A percentile compares a stretch with the other conserved stretches of the same genome.
phyloP scores from a whole-genome alignment of 2,888 invertebrate genomes.

The Synanthedon formicaeformis region DNA sequence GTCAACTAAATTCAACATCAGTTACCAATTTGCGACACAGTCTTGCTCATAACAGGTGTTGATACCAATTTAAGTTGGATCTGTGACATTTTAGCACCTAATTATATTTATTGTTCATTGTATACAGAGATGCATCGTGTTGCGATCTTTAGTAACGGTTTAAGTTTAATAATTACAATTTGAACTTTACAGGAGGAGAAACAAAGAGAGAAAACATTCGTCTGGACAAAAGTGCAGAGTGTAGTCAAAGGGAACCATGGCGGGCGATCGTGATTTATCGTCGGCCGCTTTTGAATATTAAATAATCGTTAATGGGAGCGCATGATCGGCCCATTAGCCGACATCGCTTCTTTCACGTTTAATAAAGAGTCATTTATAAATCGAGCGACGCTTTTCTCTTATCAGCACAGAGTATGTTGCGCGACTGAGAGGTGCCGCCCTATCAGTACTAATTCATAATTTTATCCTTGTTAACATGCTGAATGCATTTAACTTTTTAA shows the following conservation, averaged over 20 bases:
- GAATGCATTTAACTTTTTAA: not conserved
- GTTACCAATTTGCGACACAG: slow-evolving; percentile 52
- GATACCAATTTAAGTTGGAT: slow-evolving; percentile 29
- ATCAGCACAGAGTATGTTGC: slow-evolving; percentile 64
- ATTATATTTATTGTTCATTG: not conserved
- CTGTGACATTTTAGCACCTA: not conserved
- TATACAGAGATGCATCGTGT: not conserved
- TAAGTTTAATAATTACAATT: not conserved
- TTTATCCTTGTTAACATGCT: slow-evolving; percentile 35
- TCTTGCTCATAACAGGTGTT: slow-evolving; percentile 43
- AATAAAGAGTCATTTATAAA: slow-evolving; percentile 72
- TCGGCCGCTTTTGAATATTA: slow-evolving; percentile 69
- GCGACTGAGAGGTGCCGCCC: slow-evolving; percentile 66
- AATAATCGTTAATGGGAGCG: slow-evolving; percentile 72
- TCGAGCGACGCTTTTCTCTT: slow-evolving; percentile 64
- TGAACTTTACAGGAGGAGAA: slow-evolving; percentile 27
- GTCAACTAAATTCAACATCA: slow-evolving; percentile 39
- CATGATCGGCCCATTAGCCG: slow-evolving; percentile 69
- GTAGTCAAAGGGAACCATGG: slow-evolving; percentile 57
- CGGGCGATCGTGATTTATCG: slow-evolving; percentile 66
- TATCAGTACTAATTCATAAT: slow-evolving; percentile 68
- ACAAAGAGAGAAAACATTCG: slow-evolving; percentile 16
- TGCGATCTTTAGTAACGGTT: not conserved
- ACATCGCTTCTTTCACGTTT: slow-evolving; percentile 68
- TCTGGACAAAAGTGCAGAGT: slow-evolving; percentile 60